phyloP scores from a whole-genome alignment of 2,113 vertebrate species.

The Proterorhinus semilunaris region DNA sequence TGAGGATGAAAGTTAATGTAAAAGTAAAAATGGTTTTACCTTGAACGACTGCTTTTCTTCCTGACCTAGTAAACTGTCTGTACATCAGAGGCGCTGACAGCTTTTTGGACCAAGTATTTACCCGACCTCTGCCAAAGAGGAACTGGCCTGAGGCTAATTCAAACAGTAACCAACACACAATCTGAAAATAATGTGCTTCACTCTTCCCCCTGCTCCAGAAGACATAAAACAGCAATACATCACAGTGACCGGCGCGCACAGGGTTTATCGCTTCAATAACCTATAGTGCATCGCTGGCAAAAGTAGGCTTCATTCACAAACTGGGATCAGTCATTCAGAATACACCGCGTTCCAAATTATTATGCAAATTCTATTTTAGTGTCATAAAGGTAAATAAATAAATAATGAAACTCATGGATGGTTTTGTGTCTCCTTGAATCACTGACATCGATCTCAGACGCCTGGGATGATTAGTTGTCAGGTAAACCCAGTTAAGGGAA shows the following conservation, averaged over 20 bases:
- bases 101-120: neutral
- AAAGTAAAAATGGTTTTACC: neutral
- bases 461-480: no score
- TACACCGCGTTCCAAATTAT: no score
- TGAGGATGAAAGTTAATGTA: neutral
- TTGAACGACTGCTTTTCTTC: neutral
- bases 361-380: no score
- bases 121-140: neutral
- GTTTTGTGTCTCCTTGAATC: no score
- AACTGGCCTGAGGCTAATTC: slow-evolving; percentile 11
- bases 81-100: slow-evolving; percentile 4
- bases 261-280: no score
- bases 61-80: neutral
- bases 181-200: neutral
- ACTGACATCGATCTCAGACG: no score
- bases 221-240: neutral
- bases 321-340: no score
- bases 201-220: neutral
- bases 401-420: no score
- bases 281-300: no score
- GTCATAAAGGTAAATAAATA: no score
- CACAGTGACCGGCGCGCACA: neutral
- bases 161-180: slow-evolving; percentile 7
- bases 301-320: no score
- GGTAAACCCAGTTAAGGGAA: no score